Evolutionary conservation across 2,797 vertebrate species (phyloP).

Genomic region (Pipistrellus pipistrellus): DNA sequence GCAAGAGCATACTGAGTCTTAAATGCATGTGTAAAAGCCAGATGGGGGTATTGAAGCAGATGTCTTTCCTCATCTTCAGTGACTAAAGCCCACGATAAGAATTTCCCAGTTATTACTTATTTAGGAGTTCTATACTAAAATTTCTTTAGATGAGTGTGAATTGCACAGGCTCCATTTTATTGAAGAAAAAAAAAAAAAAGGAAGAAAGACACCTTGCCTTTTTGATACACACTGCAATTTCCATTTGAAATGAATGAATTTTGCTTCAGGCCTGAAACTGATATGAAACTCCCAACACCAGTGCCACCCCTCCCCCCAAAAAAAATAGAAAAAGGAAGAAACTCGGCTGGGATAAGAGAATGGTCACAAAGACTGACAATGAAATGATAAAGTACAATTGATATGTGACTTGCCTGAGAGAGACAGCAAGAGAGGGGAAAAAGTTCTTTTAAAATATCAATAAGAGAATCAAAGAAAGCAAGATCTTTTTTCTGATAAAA

Average conservation of each 20-base stretch:
- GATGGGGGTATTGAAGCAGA: conserved; percentile 72
- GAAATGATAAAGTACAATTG: conserved; percentile 78
- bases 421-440: conserved; percentile 75
- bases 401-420: conserved; percentile 71
- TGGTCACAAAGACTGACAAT: conserved; percentile 78
- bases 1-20: conserved; percentile 58
- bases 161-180: conserved; percentile 26
- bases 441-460: conserved; percentile 82
- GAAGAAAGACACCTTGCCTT: conserved; percentile 51
- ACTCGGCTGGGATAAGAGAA: conserved; percentile 69
- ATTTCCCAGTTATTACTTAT: conserved; percentile 61
- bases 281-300: conserved; percentile 22
- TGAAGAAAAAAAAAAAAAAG: neutral
- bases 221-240: neutral
- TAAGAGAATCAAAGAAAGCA: conserved; percentile 83
- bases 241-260: conserved; percentile 48
- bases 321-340: conserved; percentile 25
- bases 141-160: conserved; percentile 47
- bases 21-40: conserved; percentile 59
- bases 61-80: conserved; percentile 72
- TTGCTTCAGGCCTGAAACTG: conserved; percentile 58
- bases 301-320: neutral
- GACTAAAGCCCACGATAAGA: conserved; percentile 41
- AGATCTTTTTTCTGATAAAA: conserved; percentile 81
- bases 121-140: conserved; percentile 69